phyloP scores from a whole-genome alignment of 2,888 invertebrate species.

The Pandemis cinnamomeana region DNA sequence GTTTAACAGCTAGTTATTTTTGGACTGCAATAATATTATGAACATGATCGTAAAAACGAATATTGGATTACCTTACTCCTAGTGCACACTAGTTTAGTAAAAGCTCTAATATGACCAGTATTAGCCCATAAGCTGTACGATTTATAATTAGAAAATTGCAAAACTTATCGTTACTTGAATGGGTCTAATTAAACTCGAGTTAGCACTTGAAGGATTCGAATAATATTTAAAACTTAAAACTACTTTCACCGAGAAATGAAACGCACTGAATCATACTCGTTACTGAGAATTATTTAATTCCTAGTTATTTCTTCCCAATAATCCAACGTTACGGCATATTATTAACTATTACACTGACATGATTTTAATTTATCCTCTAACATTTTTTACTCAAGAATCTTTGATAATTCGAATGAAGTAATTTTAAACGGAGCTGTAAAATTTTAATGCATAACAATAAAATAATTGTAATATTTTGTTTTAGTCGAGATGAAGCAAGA shows the following conservation, averaged over 20 bases:
- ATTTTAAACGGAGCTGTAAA: slow-evolving; percentile 2
- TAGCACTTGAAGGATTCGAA: neutral
- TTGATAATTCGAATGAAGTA: neutral
- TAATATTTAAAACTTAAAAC: too few relatives aligned
- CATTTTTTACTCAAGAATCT: neutral
- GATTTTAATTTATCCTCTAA: too few relatives aligned
- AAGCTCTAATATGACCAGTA: neutral
- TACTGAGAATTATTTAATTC: too few relatives aligned
- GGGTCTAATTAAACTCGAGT: neutral
- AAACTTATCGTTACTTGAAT: neutral
- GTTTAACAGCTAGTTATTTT: neutral
- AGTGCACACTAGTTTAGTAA: neutral
- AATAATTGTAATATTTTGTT: neutral
- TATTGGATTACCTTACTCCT: neutral
- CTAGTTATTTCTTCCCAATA: too few relatives aligned
- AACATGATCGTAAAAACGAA: neutral
- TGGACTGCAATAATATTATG: neutral
- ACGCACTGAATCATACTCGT: too few relatives aligned
- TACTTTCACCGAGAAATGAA: too few relatives aligned
- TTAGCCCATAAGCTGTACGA: neutral
- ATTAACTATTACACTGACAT: too few relatives aligned
- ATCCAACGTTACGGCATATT: too few relatives aligned
- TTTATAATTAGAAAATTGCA: neutral
- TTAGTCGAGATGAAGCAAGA: neutral
- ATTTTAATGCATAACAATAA: neutral